A percentile compares a stretch with the other conserved stretches of the same genome.
phyloP scores from a whole-genome alignment of 2,888 invertebrate species.

The Erpobdella octoculata region DNA sequence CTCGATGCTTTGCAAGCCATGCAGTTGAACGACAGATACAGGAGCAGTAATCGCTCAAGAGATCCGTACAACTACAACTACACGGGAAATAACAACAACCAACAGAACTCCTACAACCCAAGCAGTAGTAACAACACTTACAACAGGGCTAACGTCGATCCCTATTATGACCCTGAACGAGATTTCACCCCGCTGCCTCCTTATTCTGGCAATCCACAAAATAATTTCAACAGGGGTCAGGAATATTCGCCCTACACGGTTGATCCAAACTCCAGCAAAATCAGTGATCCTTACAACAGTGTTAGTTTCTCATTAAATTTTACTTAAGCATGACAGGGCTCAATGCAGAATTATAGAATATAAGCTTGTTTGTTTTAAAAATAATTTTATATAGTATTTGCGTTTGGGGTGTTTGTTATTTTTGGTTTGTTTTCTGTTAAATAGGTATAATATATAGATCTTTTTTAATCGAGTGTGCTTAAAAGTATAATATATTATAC shows the following conservation, averaged over 20 bases:
- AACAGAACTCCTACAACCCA: background rate
- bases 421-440: too few species aligned
- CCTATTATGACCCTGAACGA: background rate
- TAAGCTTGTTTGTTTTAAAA: too few species aligned
- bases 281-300: background rate
- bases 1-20: conserved; percentile 14
- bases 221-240: background rate
- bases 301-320: too few species aligned
- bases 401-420: too few species aligned
- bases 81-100: background rate
- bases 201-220: background rate
- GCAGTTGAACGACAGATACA: conserved; percentile 10
- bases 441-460: too few species aligned
- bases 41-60: background rate
- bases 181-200: background rate
- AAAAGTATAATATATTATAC: too few species aligned
- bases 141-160: background rate
- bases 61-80: conserved; percentile 9
- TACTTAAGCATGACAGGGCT: too few species aligned
- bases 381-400: too few species aligned
- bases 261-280: background rate
- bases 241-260: background rate
- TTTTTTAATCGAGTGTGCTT: too few species aligned
- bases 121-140: background rate
- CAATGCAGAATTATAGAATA: too few species aligned